Evolutionary conservation across 2,888 invertebrate genomes (phyloP).

Genomic region (Hipparchia sbordonii): DNA sequence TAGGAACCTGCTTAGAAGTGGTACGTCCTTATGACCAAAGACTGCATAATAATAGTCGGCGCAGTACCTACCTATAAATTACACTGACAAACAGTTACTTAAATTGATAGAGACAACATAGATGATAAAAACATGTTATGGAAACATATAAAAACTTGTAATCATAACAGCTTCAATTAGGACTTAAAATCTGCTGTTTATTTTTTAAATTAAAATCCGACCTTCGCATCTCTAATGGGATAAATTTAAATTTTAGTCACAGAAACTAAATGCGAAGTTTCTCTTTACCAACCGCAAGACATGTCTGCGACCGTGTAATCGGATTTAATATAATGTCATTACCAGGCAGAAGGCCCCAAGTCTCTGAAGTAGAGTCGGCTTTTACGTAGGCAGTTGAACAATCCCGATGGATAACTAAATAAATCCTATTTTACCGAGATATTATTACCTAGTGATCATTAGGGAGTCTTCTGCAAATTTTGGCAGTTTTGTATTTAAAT

Average conservation of each 20-base stretch:
- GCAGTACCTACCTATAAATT: too few species aligned
- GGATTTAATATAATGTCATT: constrained; percentile 56
- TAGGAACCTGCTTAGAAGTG: too few species aligned
- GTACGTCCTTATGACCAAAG: too few species aligned
- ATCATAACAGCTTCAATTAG: neutral
- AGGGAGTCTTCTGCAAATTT: neutral
- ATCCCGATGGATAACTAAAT: constrained; percentile 17
- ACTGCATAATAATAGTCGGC: too few species aligned
- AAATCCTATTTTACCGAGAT: neutral
- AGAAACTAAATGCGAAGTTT: constrained; percentile 8
- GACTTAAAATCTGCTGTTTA: neutral
- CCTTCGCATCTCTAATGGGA: neutral
- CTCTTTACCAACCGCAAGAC: constrained; percentile 10
- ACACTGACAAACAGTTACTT: too few species aligned
- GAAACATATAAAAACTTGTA: too few species aligned
- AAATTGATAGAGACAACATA: too few species aligned
- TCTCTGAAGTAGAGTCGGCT: constrained; percentile 16
- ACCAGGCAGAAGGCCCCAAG: constrained; percentile 32
- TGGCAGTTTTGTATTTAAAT: neutral
- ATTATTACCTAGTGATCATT: neutral
- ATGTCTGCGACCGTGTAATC: constrained; percentile 50
- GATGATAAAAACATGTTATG: too few species aligned
- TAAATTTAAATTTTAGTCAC: neutral
- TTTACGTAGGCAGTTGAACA: constrained; percentile 16
- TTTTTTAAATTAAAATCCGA: neutral